A percentile compares a stretch with the other conserved stretches of the same genome.
phyloP scores from a whole-genome alignment of 2,797 vertebrate species.

The Scleropages formosus region DNA sequence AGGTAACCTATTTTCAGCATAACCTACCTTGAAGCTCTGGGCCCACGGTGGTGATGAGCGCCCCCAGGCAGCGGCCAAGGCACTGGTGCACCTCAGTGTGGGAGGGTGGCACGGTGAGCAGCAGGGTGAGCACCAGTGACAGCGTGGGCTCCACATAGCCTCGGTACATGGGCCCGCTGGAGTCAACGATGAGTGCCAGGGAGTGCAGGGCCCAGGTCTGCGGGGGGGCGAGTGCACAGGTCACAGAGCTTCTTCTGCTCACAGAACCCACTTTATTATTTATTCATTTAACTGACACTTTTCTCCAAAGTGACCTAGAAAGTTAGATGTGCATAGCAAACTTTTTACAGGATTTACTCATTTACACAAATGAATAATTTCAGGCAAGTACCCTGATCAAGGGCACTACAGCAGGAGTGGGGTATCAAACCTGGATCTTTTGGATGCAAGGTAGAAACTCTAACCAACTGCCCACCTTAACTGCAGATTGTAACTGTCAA shows the following conservation, averaged over 20 bases:
- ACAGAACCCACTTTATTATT: background rate
- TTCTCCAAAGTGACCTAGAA: too few relatives aligned
- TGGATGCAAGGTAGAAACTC: too few relatives aligned
- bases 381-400: too few relatives aligned
- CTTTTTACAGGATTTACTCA: too few relatives aligned
- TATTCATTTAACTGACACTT: background rate
- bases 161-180: constrained; percentile 97
- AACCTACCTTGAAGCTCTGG: constrained; percentile 90
- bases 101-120: constrained; percentile 91
- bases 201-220: constrained; percentile 98
- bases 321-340: too few relatives aligned
- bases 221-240: constrained; percentile 20
- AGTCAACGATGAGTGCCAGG: constrained; percentile 95
- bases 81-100: constrained; percentile 98
- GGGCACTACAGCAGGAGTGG: too few relatives aligned
- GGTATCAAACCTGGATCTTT: too few relatives aligned
- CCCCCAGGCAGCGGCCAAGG: constrained; percentile 92
- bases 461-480: too few relatives aligned
- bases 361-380: too few relatives aligned
- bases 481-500: too few relatives aligned
- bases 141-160: constrained; percentile 96
- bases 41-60: constrained; percentile 96
- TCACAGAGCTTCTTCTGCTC: too few relatives aligned
- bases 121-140: constrained; percentile 91
- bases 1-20: too few relatives aligned